A percentile compares a stretch with the other conserved stretches of the same genome.
Conservation (phyloP, 2,113 vertebrate species). For the Caranx melampygus region DNA sequence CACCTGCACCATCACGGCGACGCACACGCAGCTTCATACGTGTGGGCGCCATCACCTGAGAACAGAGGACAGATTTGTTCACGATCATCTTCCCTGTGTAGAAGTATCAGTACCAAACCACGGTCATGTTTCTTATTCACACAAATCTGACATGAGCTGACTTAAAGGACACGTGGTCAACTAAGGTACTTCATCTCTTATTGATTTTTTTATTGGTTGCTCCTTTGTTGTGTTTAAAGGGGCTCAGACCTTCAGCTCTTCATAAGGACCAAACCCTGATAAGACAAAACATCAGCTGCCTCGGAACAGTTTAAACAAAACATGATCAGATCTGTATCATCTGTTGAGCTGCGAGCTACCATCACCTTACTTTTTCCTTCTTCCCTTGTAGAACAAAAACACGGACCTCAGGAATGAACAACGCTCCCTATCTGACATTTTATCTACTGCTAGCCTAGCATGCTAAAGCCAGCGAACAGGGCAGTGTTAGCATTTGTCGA, state of each 20-base stretch:
- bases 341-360: background rate
- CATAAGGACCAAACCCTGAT: background rate
- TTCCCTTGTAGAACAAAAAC: background rate
- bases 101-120: too few species aligned
- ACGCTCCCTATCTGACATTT: background rate
- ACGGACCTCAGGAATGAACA: background rate
- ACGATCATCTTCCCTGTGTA: background rate
- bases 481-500: too few species aligned
- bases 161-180: too few species aligned
- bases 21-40: conserved; percentile 85
- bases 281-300: background rate
- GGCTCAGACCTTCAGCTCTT: background rate
- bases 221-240: background rate
- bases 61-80: background rate
- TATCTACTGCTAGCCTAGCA: background rate
- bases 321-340: background rate
- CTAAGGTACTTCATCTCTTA: too few species aligned
- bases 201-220: too few species aligned
- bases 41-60: conserved; percentile 85
- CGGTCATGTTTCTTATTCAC: too few species aligned
- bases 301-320: background rate
- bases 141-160: too few species aligned
- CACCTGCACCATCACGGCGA: conserved; percentile 24
- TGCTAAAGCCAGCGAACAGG: background rate
- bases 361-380: background rate